A percentile compares a stretch with the other conserved stretches of the same genome.
phyloP scores from a whole-genome alignment of 2,888 invertebrate species.

The Clanis bilineata region DNA sequence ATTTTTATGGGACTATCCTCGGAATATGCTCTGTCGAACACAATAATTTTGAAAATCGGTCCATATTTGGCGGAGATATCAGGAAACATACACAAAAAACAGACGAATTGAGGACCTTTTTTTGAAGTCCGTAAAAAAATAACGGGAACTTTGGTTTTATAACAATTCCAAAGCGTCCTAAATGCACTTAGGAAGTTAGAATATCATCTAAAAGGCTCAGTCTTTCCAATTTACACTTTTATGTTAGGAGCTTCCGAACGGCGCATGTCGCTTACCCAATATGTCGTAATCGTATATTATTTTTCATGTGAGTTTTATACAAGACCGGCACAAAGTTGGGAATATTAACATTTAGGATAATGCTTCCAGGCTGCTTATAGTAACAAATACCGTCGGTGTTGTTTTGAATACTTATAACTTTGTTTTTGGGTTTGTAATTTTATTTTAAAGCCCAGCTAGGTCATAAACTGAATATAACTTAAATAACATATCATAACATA shows the following conservation, averaged over 20 bases:
- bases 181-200: no score
- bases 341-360: slow-evolving; percentile 6
- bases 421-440: neutral
- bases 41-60: no score
- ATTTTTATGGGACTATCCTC: no score
- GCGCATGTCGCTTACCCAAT: neutral
- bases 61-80: no score
- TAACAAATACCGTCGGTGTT: neutral
- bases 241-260: neutral
- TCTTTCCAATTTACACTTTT: slow-evolving; percentile 7
- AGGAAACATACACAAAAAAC: no score
- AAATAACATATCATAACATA: no score
- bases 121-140: no score
- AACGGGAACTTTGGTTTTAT: no score
- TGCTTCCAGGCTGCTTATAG: neutral
- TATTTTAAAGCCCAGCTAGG: neutral
- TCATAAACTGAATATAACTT: no score
- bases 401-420: neutral
- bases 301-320: slow-evolving; percentile 3
- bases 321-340: neutral
- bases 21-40: no score
- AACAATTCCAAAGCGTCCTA: no score
- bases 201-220: neutral
- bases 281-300: neutral
- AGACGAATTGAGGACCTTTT: no score